Evolutionary conservation across 2,113 vertebrate genomes (phyloP).

Genomic region (Crypturellus undulatus): DNA sequence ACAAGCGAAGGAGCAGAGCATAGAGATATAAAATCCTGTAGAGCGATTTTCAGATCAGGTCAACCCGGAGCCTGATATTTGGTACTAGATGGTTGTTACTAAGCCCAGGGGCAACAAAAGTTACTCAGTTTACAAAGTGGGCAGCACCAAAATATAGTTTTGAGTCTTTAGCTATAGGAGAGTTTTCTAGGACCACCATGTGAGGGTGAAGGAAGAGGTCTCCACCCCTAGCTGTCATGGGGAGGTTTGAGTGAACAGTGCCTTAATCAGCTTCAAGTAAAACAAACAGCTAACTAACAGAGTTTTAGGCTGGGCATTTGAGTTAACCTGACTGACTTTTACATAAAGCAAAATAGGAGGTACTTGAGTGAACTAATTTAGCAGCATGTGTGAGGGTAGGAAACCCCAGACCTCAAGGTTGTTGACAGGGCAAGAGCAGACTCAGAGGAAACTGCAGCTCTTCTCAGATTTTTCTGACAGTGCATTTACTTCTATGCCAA

Average conservation of each 20-base stretch:
- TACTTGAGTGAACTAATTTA: too few species aligned
- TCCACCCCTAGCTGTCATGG: background rate
- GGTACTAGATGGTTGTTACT: background rate
- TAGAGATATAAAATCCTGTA: background rate
- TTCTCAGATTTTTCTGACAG: background rate
- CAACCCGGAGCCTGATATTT: background rate
- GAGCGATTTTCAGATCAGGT: background rate
- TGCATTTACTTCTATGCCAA: background rate
- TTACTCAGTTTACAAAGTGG: background rate
- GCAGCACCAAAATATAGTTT: background rate
- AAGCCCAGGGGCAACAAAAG: background rate
- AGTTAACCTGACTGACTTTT: background rate
- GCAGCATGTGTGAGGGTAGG: background rate
- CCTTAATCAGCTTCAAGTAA: background rate
- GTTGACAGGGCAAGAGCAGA: background rate
- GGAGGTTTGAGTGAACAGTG: background rate
- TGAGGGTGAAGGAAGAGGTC: background rate
- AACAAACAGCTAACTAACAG: background rate
- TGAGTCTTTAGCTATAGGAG: background rate
- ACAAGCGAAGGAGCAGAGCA: background rate
- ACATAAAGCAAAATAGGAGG: background rate
- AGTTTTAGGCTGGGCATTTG: background rate
- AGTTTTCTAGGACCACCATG: background rate
- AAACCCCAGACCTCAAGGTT: background rate
- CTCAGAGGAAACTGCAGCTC: background rate